phyloP scores from a whole-genome alignment of 2,113 vertebrate species.

The Mobula birostris region DNA sequence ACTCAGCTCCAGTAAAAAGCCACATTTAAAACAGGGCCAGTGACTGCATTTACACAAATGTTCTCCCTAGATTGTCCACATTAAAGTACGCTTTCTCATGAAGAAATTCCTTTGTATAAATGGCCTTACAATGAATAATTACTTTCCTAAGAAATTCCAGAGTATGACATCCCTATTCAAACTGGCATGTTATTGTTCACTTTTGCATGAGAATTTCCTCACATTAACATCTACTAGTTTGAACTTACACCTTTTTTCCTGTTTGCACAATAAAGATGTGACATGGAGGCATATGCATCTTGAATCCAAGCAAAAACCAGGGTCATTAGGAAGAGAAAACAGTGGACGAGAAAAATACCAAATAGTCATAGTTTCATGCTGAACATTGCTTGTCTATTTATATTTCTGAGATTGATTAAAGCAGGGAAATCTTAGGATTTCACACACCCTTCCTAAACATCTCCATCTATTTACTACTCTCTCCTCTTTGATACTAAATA shows the following conservation, averaged over 20 bases:
- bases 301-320: not conserved
- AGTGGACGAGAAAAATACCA: not conserved
- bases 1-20: not conserved
- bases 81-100: not conserved
- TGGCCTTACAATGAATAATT: not conserved
- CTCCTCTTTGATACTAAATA: too few species aligned
- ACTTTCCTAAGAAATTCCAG: not conserved
- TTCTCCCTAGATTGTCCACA: not conserved
- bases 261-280: not conserved
- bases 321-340: not conserved
- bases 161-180: not conserved
- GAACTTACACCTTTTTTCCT: not conserved
- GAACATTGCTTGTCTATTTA: not conserved
- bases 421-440: not conserved
- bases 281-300: too few species aligned
- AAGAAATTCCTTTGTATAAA: not conserved
- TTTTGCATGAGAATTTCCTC: not conserved
- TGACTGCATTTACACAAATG: not conserved
- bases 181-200: not conserved
- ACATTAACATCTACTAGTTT: not conserved
- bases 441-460: too few species aligned
- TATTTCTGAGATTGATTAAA: not conserved
- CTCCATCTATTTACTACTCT: too few species aligned
- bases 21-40: not conserved
- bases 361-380: not conserved